Percentiles rank a stretch among this genome's conserved stretches.
Conservation (phyloP, 2,113 vertebrate genomes). For the Aphyosemion australe region DNA sequence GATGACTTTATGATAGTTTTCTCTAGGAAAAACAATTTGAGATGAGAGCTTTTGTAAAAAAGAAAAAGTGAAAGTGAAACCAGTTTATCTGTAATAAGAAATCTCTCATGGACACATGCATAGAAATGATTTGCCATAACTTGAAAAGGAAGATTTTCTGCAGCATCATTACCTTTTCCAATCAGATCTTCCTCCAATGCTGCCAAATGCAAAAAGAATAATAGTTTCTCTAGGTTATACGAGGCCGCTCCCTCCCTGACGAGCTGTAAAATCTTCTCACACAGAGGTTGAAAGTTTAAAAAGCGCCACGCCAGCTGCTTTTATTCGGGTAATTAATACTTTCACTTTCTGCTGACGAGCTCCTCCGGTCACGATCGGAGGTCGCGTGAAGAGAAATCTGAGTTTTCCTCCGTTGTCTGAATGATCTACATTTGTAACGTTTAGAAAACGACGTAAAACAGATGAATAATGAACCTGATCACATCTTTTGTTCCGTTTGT, state of each 20-base stretch:
- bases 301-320: slow-evolving; percentile 44
- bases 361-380: slow-evolving; percentile 17
- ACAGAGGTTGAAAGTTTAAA: slow-evolving; percentile 27
- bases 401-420: too few species aligned
- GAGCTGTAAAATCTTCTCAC: slow-evolving; percentile 35
- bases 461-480: not conserved
- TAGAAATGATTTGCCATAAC: slow-evolving; percentile 21
- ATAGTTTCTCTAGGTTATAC: slow-evolving; percentile 30
- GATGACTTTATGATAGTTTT: not conserved
- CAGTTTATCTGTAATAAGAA: slow-evolving; percentile 22
- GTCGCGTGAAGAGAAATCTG: too few species aligned
- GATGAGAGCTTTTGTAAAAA: not conserved
- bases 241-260: slow-evolving; percentile 29
- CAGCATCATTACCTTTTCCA: slow-evolving; percentile 46
- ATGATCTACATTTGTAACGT: too few species aligned
- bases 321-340: slow-evolving; percentile 65
- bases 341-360: slow-evolving; percentile 52
- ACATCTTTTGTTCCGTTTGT: not conserved
- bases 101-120: slow-evolving; percentile 19
- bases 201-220: slow-evolving; percentile 31
- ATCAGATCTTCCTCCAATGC: slow-evolving; percentile 32
- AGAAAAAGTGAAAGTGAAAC: slow-evolving; percentile 15
- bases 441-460: slow-evolving; percentile 1
- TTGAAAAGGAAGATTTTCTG: slow-evolving; percentile 35
- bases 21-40: not conserved